These are phyloP conservation scores for Cheilosia grossa DNA, from an alignment of 2,888 invertebrate genomes.

Conservation along the genomic window DNA sequence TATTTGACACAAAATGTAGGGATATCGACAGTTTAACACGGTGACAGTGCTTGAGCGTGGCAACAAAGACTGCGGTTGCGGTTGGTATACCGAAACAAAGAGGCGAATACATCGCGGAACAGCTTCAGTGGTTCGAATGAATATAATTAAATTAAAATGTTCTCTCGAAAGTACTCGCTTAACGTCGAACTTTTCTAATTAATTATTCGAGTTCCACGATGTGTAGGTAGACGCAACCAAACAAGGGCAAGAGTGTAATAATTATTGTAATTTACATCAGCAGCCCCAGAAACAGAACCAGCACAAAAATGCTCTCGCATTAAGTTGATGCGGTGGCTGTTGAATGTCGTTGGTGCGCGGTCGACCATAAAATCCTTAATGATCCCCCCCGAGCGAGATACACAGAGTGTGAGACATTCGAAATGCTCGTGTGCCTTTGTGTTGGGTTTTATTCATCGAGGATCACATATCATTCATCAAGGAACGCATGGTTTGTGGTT, in stretches of 20 bases:
- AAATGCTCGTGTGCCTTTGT: neutral
- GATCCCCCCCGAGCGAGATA: constrained; percentile 26
- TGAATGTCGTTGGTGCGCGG: constrained; percentile 52
- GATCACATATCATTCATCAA: constrained; percentile 47
- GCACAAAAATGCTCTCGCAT: neutral
- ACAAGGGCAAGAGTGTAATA: constrained; percentile 24
- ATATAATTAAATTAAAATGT: constrained; percentile 66
- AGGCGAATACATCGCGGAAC: constrained; percentile 1
- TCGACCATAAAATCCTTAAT: constrained; percentile 63
- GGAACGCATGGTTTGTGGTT: constrained; percentile 17
- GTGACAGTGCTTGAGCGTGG: neutral
- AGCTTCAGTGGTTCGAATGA: constrained; percentile 54
- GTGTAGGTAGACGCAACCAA: constrained; percentile 13
- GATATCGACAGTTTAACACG: no score
- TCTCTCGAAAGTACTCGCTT: constrained; percentile 45
- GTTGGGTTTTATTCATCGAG: constrained; percentile 46
- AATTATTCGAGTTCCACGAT: constrained; percentile 52
- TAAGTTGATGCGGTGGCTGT: constrained; percentile 28
- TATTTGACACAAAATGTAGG: neutral
- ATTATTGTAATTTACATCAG: constrained; percentile 63
- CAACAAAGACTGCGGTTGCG: neutral
- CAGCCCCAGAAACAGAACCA: constrained; percentile 8
- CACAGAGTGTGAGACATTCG: no score
- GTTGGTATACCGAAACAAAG: neutral
- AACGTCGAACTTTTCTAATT: constrained; percentile 63